Percentiles rank a stretch among this genome's conserved stretches.
These are phyloP conservation scores for Psittacara wagleri DNA, from an alignment of 2,113 vertebrate genomes.

Conservation along the genomic window DNA sequence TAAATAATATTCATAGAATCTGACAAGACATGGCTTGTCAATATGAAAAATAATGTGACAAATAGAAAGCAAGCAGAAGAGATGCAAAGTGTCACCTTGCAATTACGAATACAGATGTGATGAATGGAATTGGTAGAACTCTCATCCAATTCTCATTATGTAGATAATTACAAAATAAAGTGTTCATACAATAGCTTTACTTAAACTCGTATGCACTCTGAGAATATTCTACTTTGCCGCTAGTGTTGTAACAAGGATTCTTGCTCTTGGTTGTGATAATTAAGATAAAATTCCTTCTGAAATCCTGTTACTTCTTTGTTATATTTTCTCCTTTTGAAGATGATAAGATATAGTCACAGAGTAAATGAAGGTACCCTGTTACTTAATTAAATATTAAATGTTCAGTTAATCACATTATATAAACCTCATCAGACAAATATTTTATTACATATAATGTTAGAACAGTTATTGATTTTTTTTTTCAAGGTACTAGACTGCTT, in stretches of 20 bases:
- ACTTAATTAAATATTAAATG: neutral
- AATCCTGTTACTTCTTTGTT: neutral
- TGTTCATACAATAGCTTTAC: neutral
- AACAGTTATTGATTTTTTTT: neutral
- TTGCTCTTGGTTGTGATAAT: neutral
- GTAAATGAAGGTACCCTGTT: neutral
- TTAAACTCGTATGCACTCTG: neutral
- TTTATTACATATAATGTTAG: neutral
- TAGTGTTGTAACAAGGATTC: neutral
- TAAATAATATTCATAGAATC: neutral
- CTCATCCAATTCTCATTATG: neutral
- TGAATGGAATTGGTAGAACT: neutral
- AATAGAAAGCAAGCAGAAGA: neutral
- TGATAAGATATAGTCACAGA: neutral
- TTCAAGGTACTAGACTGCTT: neutral
- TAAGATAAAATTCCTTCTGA: neutral
- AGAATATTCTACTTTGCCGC: neutral
- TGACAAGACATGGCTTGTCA: neutral
- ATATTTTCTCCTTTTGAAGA: neutral
- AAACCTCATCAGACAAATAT: neutral
- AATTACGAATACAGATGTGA: neutral
- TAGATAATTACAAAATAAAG: neutral
- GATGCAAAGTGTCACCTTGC: neutral
- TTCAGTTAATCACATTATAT: neutral
- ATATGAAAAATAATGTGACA: slow-evolving; percentile 23